These are phyloP conservation scores for Muscicapa adusta DNA, from an alignment of 2,113 vertebrate species.

Conservation along the genomic window DNA sequence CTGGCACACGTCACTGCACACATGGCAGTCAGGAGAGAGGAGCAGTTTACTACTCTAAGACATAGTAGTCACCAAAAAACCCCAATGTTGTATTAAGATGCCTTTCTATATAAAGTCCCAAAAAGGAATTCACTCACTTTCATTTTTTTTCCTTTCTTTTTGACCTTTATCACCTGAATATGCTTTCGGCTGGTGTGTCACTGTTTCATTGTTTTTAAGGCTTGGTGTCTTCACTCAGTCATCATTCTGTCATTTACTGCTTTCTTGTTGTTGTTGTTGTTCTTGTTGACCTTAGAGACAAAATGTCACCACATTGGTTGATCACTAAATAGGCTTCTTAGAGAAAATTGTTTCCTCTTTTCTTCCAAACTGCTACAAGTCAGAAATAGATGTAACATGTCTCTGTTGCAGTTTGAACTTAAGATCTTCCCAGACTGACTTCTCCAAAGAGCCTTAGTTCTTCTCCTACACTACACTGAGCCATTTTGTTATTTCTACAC, in stretches of 20 bases:
- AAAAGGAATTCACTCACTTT: background rate
- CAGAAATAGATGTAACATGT: background rate
- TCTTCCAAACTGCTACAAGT: background rate
- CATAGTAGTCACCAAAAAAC: background rate
- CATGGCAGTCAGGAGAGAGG: background rate
- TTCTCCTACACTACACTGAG: background rate
- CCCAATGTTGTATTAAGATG: background rate
- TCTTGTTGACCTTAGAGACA: background rate
- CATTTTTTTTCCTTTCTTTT: background rate
- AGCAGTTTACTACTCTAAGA: background rate
- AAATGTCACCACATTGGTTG: constrained; percentile 4
- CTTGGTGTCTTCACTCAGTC: background rate
- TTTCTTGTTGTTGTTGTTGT: background rate
- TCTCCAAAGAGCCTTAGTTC: background rate
- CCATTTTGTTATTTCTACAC: background rate
- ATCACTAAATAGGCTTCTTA: background rate
- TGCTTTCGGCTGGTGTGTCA: background rate
- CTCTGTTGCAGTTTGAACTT: background rate
- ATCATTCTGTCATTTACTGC: background rate
- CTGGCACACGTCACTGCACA: background rate
- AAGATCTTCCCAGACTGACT: background rate
- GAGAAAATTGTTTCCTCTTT: background rate
- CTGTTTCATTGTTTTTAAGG: background rate
- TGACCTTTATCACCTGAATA: background rate
- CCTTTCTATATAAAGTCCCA: background rate